A percentile compares a stretch with the other conserved stretches of the same genome.
phyloP scores from a whole-genome alignment of 2,797 vertebrate species.

The Sebastes hubbsi region DNA sequence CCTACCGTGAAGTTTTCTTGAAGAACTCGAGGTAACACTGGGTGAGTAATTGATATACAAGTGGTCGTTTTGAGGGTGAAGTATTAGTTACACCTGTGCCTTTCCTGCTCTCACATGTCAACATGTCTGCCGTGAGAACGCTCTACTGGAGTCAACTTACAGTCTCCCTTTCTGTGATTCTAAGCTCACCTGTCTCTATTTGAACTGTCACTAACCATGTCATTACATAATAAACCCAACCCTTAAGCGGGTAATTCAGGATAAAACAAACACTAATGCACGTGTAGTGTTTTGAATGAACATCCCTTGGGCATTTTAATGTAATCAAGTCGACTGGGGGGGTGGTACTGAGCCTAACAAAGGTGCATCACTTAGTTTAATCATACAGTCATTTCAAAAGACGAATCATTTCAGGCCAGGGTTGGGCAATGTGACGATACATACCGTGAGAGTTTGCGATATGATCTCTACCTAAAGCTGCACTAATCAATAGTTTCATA shows the following conservation, averaged over 20 bases:
- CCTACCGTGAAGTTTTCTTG: not conserved
- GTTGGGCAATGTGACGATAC: not conserved
- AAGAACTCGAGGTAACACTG: not conserved
- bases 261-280: slow-evolving; percentile 6
- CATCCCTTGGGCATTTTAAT: not conserved
- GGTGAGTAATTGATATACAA: not conserved
- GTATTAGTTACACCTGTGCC: not conserved
- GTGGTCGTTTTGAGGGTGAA: not conserved
- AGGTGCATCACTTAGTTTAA: not conserved
- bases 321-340: not conserved
- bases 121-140: not conserved
- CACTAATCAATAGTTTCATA: not conserved
- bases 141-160: not conserved
- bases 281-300: not conserved
- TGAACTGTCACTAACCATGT: slow-evolving; percentile 3
- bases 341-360: not conserved
- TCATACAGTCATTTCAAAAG: not conserved
- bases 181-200: slow-evolving; percentile 15
- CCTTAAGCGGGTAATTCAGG: not conserved
- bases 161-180: not conserved
- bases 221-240: not conserved
- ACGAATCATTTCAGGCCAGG: not conserved
- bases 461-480: not conserved
- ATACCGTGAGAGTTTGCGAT: not conserved
- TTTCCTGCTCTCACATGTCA: not conserved